A percentile compares a stretch with the other conserved stretches of the same genome.
Evolutionary conservation across 1,140 invertebrate genomes (phyloP).

Genomic region (Scaptomyza montana): DNA sequence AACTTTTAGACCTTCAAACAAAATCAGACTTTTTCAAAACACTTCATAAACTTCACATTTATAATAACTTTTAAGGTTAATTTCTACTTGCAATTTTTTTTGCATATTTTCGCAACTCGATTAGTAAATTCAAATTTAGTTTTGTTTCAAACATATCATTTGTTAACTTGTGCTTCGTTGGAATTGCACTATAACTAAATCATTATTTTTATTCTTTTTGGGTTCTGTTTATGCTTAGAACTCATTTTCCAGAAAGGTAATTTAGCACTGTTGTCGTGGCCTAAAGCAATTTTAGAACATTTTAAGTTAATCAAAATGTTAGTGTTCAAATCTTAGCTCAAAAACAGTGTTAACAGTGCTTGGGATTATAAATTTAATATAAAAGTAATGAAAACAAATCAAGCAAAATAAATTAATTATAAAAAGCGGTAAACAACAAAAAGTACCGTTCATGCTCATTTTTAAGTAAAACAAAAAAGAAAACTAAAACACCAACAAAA

Average conservation of each 20-base stretch:
- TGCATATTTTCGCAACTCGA: slow-evolving; percentile 34
- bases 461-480: slow-evolving; percentile 37
- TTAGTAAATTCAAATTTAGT: slow-evolving; percentile 60
- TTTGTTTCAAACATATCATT: slow-evolving; percentile 75
- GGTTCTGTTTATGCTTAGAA: slow-evolving; percentile 35
- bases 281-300: slow-evolving; percentile 74
- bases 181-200: slow-evolving; percentile 49
- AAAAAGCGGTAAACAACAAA: slow-evolving; percentile 34
- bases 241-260: slow-evolving; percentile 19
- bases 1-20: slow-evolving; percentile 61
- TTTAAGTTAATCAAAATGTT: slow-evolving; percentile 69
- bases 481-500: slow-evolving; percentile 39
- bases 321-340: slow-evolving; percentile 78
- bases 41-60: slow-evolving; percentile 18
- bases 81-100: slow-evolving; percentile 34
- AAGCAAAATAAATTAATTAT: slow-evolving; percentile 44
- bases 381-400: slow-evolving; percentile 20
- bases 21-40: slow-evolving; percentile 29
- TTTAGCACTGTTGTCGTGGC: slow-evolving; percentile 61
- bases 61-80: slow-evolving; percentile 27
- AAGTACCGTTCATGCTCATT: slow-evolving; percentile 61
- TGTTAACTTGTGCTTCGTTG: slow-evolving; percentile 48
- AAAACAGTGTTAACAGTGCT: slow-evolving; percentile 63
- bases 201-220: slow-evolving; percentile 32
- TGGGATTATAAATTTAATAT: slow-evolving; percentile 2